Evolutionary conservation across 2,888 invertebrate species (phyloP).

Genomic region (Ornithoptera priamus): DNA sequence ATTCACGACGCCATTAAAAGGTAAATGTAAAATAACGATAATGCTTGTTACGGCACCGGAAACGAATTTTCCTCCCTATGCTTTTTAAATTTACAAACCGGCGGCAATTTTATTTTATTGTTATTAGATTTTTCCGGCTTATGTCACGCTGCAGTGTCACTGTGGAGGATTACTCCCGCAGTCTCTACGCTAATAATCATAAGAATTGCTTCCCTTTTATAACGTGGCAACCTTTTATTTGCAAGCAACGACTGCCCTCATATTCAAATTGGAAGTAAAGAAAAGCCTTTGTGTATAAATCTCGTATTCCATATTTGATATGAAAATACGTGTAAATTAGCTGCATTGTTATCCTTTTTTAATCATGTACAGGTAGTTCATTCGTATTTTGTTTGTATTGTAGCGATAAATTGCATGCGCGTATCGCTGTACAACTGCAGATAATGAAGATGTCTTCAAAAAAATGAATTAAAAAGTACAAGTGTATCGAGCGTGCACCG

Average conservation of each 20-base stretch:
- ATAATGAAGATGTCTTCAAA: slow-evolving; percentile 75
- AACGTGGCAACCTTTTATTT: slow-evolving; percentile 59
- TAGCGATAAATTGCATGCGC: slow-evolving; percentile 30
- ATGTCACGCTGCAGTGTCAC: slow-evolving; percentile 75
- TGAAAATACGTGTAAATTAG: slow-evolving; percentile 7
- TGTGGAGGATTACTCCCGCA: slow-evolving; percentile 76
- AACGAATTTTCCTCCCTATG: slow-evolving; percentile 76
- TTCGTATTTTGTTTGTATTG: slow-evolving; percentile 22
- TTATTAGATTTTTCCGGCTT: slow-evolving; percentile 80
- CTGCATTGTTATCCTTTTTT: slow-evolving; percentile 29
- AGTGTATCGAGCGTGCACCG: slow-evolving; percentile 73
- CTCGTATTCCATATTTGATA: not conserved
- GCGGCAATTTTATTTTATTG: slow-evolving; percentile 80
- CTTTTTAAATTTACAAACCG: slow-evolving; percentile 78
- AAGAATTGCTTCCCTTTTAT: slow-evolving; percentile 77
- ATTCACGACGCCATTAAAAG: slow-evolving; percentile 59
- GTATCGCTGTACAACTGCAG: slow-evolving; percentile 47
- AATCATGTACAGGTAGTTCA: slow-evolving; percentile 7
- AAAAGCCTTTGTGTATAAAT: too few species aligned
- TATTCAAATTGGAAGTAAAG: too few species aligned
- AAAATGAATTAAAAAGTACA: slow-evolving; percentile 72
- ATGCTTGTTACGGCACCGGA: slow-evolving; percentile 71
- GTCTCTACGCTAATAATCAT: slow-evolving; percentile 78
- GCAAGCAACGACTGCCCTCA: not conserved
- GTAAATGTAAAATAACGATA: slow-evolving; percentile 76